A percentile compares a stretch with the other conserved stretches of the same genome.
Evolutionary conservation across 2,797 vertebrate species (phyloP).

Genomic region (Euphonia xanthogaster): DNA sequence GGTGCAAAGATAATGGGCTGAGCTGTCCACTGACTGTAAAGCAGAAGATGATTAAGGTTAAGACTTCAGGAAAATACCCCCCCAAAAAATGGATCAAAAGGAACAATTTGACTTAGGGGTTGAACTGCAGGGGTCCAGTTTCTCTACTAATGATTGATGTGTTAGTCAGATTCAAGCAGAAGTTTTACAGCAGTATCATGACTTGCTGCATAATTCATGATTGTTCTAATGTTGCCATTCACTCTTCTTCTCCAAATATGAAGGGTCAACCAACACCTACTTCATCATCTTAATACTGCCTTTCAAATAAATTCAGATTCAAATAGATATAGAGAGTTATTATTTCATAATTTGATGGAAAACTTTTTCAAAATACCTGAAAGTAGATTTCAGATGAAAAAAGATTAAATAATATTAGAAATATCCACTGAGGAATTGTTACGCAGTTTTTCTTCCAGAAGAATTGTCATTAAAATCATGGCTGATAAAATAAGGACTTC

Average conservation of each 20-base stretch:
- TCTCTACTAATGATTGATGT: neutral
- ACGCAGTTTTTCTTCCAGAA: neutral
- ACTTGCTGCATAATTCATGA: neutral
- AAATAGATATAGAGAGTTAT: neutral
- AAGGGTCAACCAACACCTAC: neutral
- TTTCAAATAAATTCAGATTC: neutral
- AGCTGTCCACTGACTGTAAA: constrained; percentile 68
- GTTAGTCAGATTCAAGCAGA: neutral
- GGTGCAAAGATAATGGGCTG: constrained; percentile 71
- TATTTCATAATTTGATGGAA: neutral
- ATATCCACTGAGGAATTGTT: neutral
- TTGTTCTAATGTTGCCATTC: neutral
- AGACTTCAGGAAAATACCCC: constrained; percentile 22
- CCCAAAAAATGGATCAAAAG: constrained; percentile 1
- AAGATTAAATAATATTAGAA: neutral
- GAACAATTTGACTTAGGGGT: neutral
- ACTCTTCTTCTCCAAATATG: neutral
- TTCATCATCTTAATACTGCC: neutral
- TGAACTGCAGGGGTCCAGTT: neutral
- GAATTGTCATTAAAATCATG: neutral
- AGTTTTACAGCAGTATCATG: neutral
- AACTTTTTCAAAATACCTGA: neutral
- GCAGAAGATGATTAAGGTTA: constrained; percentile 56
- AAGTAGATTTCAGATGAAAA: neutral
- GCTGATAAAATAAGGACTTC: neutral